A percentile compares a stretch with the other conserved stretches of the same genome.
Conservation (phyloP, 2,888 invertebrate species). For the Tholera decimalis region DNA sequence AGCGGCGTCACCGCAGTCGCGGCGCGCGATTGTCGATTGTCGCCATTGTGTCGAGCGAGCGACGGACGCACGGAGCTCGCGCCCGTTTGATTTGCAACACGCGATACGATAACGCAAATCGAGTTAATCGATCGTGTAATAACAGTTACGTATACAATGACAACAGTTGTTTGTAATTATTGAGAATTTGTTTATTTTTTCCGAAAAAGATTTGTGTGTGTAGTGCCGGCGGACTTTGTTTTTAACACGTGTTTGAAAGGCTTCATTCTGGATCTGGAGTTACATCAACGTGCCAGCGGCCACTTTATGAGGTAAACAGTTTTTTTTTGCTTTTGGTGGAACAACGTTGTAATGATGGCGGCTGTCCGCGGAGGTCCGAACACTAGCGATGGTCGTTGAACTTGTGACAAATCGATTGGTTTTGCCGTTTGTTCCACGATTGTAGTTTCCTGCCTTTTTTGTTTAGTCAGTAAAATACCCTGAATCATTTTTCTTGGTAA, state of each 20-base stretch:
- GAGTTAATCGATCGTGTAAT: slow-evolving; percentile 79
- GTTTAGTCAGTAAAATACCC: slow-evolving; percentile 39
- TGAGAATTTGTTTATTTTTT: slow-evolving; percentile 67
- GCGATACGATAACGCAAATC: slow-evolving; percentile 81
- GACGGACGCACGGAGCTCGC: slow-evolving; percentile 83
- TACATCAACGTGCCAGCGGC: slow-evolving; percentile 95
- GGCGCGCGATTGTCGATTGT: slow-evolving; percentile 90
- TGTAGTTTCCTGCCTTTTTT: slow-evolving; percentile 55
- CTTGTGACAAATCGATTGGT: slow-evolving; percentile 71
- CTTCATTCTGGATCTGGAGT: slow-evolving; percentile 94
- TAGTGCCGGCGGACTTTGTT: slow-evolving; percentile 77
- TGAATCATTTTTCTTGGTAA: slow-evolving; percentile 38
- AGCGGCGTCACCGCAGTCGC: slow-evolving; percentile 87
- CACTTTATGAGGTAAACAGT: slow-evolving; percentile 93
- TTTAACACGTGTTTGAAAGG: slow-evolving; percentile 80
- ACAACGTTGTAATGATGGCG: slow-evolving; percentile 41
- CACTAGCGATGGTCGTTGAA: slow-evolving; percentile 72
- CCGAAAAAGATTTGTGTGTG: slow-evolving; percentile 68
- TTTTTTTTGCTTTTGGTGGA: slow-evolving; percentile 21
- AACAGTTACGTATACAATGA: slow-evolving; percentile 75
- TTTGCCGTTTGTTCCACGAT: slow-evolving; percentile 64
- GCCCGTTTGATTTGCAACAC: slow-evolving; percentile 81
- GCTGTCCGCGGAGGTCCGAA: slow-evolving; percentile 47
- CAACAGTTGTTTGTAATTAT: slow-evolving; percentile 68
- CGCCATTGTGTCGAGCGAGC: slow-evolving; percentile 87